These are phyloP conservation scores for Peromyscus attwateri DNA, from an alignment of 2,797 vertebrate genomes.

Conservation along the genomic window DNA sequence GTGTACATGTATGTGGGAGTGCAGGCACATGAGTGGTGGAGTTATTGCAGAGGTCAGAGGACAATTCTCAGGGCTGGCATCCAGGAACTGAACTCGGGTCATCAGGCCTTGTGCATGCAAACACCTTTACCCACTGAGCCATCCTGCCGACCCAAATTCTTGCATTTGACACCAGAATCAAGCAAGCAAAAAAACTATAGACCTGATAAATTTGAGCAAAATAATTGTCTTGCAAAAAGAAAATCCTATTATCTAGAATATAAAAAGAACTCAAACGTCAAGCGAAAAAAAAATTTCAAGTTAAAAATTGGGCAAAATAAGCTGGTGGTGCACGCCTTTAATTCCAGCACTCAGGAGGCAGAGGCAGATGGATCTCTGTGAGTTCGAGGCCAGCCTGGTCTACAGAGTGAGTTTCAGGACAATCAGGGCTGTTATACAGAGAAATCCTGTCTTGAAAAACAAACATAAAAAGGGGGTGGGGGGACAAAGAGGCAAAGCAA, in stretches of 20 bases:
- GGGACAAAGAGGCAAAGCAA: background rate
- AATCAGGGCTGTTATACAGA: too few relatives aligned
- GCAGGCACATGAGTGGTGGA: background rate
- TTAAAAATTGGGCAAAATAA: background rate
- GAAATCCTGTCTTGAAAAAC: too few relatives aligned
- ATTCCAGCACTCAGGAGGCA: too few relatives aligned
- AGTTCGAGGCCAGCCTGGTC: too few relatives aligned
- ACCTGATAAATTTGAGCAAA: background rate
- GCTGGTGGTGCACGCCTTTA: too few relatives aligned
- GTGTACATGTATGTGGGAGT: background rate
- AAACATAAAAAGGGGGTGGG: too few relatives aligned
- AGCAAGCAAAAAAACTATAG: background rate
- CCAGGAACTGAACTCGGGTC: background rate
- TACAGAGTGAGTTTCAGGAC: too few relatives aligned
- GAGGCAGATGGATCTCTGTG: too few relatives aligned
- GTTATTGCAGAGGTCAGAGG: background rate
- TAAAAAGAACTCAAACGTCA: background rate
- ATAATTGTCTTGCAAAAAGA: constrained; percentile 18
- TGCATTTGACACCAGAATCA: background rate
- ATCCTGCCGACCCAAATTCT: background rate
- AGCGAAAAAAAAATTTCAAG: background rate
- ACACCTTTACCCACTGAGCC: background rate
- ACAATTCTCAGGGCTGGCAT: background rate
- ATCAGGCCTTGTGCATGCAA: too few relatives aligned
- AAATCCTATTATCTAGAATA: background rate